Conservation (phyloP, 1,140 invertebrate genomes). For the Lepidostoma basale region DNA sequence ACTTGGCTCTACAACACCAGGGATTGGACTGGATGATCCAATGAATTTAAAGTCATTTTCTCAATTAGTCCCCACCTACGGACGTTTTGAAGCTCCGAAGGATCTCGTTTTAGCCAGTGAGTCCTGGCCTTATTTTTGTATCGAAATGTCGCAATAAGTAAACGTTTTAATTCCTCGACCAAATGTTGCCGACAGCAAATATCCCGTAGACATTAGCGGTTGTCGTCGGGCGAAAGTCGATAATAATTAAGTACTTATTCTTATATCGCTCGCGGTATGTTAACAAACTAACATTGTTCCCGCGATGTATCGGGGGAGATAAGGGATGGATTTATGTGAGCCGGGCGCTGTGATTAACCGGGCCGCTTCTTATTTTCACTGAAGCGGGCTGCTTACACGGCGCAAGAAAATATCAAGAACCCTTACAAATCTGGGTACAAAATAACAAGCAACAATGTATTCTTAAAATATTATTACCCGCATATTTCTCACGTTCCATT, state of each 20-base stretch:
- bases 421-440: too few species aligned
- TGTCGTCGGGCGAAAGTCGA: constrained; percentile 48
- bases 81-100: too few species aligned
- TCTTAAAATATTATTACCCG: too few species aligned
- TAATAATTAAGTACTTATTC: constrained; percentile 55
- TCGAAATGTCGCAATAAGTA: background rate
- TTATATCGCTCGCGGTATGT: constrained; percentile 51
- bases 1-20: too few species aligned
- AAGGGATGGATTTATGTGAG: constrained; percentile 48
- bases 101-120: too few species aligned
- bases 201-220: constrained; percentile 31
- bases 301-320: constrained; percentile 41
- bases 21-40: too few species aligned
- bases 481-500: too few species aligned
- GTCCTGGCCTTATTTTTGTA: too few species aligned
- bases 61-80: too few species aligned
- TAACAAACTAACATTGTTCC: constrained; percentile 52
- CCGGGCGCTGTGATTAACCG: constrained; percentile 37
- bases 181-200: constrained; percentile 19
- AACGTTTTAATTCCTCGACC: background rate
- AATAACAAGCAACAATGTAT: too few species aligned
- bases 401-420: constrained; percentile 28
- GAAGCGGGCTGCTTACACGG: background rate
- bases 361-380: too few species aligned
- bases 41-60: too few species aligned